Base-by-base conservation (phyloP, 2,113 vertebrate species). In the Seriola rivoliana region DNA sequence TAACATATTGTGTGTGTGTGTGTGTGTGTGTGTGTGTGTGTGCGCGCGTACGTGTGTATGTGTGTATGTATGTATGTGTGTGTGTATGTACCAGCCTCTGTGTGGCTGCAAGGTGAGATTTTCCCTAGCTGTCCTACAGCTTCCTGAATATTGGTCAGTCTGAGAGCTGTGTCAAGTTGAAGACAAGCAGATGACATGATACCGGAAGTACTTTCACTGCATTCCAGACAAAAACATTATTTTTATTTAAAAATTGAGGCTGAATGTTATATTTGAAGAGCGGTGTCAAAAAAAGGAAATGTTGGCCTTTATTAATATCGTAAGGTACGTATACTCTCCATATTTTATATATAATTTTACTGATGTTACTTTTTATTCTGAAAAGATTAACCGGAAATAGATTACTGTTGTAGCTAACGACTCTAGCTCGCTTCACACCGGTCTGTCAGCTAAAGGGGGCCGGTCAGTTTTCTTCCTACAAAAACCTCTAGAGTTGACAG, bases 391-490 rank as follows among this genome's bases (percentile, higher is more conserved):
- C 65, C 84, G 87, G 89, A 91, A 89, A 3, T 14, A 7, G 54
- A 29, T 12, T 50, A 4, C 23, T 60, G 34, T 8, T 32, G 17
- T 46, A 4, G 36, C 52, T 54, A 34, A 14, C 32, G 40, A 62
- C 52, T 38, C 19, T 13, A 19, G 46, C 1, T 60, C 55, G 57
- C 76, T 75, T 93, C 21, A 88, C 83, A 48, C 12, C 74, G 86
- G 82, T 84, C 63, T 75, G 29, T 84, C 59, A 76, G 25, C 2
- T 13, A 77, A 89, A 89, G 80, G 89, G 94, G 95, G 93, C 82
- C 62, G 91, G 88, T 68, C 80, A 80, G 73, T 76, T 66, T 79
- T 92, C 88, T 85, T 75, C 89, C 86, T 93, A 93, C 91, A 94
- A 94, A 95, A 94, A 17, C 83, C 85, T 89, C 63, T 63, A 16